Base-by-base conservation (phyloP, 2,888 invertebrate genomes). In the Drepana falcataria region DNA sequence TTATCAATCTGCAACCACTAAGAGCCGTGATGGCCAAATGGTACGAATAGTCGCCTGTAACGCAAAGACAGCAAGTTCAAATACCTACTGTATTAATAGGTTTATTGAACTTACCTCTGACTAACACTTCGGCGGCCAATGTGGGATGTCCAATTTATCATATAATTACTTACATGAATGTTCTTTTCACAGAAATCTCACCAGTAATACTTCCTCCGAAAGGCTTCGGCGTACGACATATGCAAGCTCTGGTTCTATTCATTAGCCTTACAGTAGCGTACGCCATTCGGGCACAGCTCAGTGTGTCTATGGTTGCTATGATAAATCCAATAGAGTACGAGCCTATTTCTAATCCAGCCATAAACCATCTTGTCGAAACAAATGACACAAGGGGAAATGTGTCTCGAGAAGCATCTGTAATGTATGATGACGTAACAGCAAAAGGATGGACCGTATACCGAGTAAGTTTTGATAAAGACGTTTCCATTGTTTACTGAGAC, bases 261-360 rank as follows among this genome's bases (percentile, higher is more conserved):
- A 58, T 79, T 41, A 63, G 79, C 48, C 55, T 87, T 1, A 70
- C 79, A 0, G 67, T 79, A 2, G 79, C 61, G 0, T 79, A 66
- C 53, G 62, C 77, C 0, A 72, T 79, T 57, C 65, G 77, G 47
- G 65, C 79, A 0, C 80, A 81, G 44, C 71, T 85, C 4, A 80
- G 83, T 48, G 81, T 85, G 0, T 73, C 82, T 3, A 73, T 86
- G 71, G 87, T 86, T 0, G 86, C 83, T n/a, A 86, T 87, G 83
- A 83, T 81, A 0, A 66, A 65, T n/a, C 61, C 62, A 7, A 59
- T 55, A 5, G 41, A 54, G 3, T 21, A 21, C 21, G 55, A 56
- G 4, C 49, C 58, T 2, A 47, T 21, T 21, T 21, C 21, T 21
- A 21, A 21, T 21, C 21, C 21, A 21, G 1, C 21, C 7, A 61